Evolutionary conservation across 2,113 vertebrate species (phyloP).

Genomic region (Tamias sibiricus): DNA sequence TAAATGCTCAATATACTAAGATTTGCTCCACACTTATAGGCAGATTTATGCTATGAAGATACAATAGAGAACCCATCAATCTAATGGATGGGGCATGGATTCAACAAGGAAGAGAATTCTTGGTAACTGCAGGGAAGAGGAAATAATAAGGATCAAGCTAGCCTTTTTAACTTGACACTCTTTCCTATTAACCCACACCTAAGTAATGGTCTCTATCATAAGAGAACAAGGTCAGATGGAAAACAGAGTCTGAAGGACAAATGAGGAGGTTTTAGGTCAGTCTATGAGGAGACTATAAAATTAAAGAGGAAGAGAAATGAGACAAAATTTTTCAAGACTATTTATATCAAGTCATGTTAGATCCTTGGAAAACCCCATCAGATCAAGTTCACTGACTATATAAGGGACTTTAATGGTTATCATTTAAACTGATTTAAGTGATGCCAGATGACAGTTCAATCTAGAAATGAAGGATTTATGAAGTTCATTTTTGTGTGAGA

Average conservation of each 20-base stretch:
- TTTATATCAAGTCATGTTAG: constrained; percentile 61
- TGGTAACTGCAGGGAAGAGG: not conserved
- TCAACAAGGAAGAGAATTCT: not conserved
- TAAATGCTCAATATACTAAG: not conserved
- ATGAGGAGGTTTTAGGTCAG: not conserved
- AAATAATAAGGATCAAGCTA: not conserved
- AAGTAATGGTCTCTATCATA: not conserved
- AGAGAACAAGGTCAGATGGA: not conserved
- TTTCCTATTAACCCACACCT: not conserved
- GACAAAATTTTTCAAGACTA: constrained; percentile 10
- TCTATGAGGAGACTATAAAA: not conserved
- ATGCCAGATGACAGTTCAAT: constrained; percentile 71
- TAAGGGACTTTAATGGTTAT: constrained; percentile 63
- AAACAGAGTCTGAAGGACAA: not conserved
- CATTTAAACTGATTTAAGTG: constrained; percentile 64
- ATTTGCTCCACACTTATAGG: not conserved
- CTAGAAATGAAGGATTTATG: constrained; percentile 65
- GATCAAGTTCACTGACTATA: constrained; percentile 40
- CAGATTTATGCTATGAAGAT: not conserved
- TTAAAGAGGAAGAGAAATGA: not conserved
- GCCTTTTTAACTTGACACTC: not conserved
- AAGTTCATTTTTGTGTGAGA: constrained; percentile 57
- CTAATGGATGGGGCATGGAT: not conserved
- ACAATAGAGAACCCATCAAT: not conserved
- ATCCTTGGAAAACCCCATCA: constrained; percentile 67